phyloP scores from a whole-genome alignment of 2,888 invertebrate species.

The Metalampra italica region DNA sequence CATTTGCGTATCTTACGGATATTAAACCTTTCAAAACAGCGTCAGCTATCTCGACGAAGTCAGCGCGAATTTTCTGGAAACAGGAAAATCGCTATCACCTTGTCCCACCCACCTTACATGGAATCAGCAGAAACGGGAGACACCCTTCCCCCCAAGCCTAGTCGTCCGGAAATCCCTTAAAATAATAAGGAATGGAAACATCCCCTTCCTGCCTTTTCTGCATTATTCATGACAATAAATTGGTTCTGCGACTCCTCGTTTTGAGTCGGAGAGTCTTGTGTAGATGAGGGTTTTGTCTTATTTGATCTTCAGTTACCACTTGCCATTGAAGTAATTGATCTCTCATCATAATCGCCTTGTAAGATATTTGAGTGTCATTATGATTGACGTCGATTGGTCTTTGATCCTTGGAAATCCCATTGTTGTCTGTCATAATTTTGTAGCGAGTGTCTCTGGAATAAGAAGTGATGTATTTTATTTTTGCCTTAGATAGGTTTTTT shows the following conservation, averaged over 20 bases:
- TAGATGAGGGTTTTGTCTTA: slow-evolving; percentile 1
- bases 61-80: neutral
- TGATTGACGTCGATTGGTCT: neutral
- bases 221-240: slow-evolving; percentile 60
- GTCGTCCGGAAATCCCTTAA: slow-evolving; percentile 32
- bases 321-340: neutral
- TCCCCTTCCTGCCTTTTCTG: slow-evolving; percentile 27
- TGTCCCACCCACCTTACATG: neutral
- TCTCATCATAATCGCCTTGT: neutral
- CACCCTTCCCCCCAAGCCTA: neutral
- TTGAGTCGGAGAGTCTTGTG: neutral
- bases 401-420: too few species aligned
- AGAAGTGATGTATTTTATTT: too few species aligned
- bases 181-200: slow-evolving; percentile 36
- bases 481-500: too few species aligned
- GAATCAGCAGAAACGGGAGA: slow-evolving; percentile 3
- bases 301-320: neutral
- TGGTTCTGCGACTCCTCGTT: slow-evolving; percentile 24
- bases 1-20: too few species aligned
- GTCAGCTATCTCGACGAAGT: too few species aligned
- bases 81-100: slow-evolving; percentile 3
- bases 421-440: too few species aligned
- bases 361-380: neutral
- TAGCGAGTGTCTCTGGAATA: too few species aligned
- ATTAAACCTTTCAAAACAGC: too few species aligned